Evolutionary conservation across 2,888 invertebrate species (phyloP), one percentile per base, ranked within the genome.

Genomic region (Ceriagrion tenellum): DNA sequence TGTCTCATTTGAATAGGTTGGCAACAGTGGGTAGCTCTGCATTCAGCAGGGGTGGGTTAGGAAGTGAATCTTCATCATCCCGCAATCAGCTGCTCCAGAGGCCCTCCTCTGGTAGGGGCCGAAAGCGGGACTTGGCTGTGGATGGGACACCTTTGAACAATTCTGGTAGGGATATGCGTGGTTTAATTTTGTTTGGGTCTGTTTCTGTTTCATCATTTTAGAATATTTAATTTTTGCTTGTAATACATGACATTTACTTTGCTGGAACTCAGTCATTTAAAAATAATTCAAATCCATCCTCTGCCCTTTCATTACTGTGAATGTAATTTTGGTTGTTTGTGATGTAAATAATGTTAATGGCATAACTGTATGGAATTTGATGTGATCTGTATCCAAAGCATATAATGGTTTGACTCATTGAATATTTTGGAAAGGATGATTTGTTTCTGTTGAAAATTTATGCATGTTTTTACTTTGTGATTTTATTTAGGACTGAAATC

Each of bases 121-220:
- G 95, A 63, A 95, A 95, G 81, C 95, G 95, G 95, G 95, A 95
- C 56, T 93, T 95, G 88, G 95, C 95, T 47, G 95, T 95, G 88
- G 95, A 95, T 88, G 88, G 95, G 55, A 89, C 95, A 35, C 89
- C 95, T 74, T 95, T 95, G 95, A 88, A 95, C 69, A 63, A 74
- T 63, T 90, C 95, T 95, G 91, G 90, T 89, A 95, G 35, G 74
- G 95, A 95, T 88, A 63, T 40, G 23, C 56, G 4, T 20, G 35
- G 63, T 35, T 35, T 30, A 26, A 16, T 81, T 35, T 81, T 30
- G 16, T 81, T 81, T 81, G 16, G 12, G 10, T 69, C 69, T 26
- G 1, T 69, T 23, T 69, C 30, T 81, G 30, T 81, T 30, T 12
- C n/a, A 12, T 81, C 13, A 35, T 35, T 23, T 8, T 69, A 10